phyloP scores from a whole-genome alignment of 1,140 invertebrate genomes.

The Callitettix versicolor region DNA sequence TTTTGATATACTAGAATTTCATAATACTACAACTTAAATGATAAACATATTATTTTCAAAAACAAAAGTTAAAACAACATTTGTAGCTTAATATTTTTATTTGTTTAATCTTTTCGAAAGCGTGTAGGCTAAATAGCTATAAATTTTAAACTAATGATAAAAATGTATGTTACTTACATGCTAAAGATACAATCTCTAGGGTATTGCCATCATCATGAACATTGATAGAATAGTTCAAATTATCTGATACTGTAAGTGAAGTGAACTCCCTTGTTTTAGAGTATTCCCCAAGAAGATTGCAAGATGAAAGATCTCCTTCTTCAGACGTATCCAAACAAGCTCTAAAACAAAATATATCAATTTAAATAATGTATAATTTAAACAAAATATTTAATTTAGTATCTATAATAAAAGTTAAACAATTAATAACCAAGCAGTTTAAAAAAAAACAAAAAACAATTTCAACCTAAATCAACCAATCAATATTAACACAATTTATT shows the following conservation, averaged over 20 bases:
- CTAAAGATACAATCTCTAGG: slow-evolving; percentile 86
- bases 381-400: neutral
- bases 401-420: neutral
- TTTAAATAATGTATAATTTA: too few relatives aligned
- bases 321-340: slow-evolving; percentile 82
- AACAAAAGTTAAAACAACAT: too few relatives aligned
- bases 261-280: slow-evolving; percentile 67
- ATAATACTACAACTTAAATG: too few relatives aligned
- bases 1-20: too few relatives aligned
- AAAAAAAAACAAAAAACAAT: too few relatives aligned
- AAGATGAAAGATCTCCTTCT: slow-evolving; percentile 63
- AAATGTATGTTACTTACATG: slow-evolving; percentile 55
- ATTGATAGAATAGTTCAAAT: slow-evolving; percentile 85
- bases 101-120: too few relatives aligned
- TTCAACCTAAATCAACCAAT: too few relatives aligned
- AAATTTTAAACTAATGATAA: neutral
- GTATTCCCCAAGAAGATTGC: slow-evolving; percentile 76
- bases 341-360: slow-evolving; percentile 35
- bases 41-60: too few relatives aligned
- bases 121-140: too few relatives aligned
- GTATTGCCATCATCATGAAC: slow-evolving; percentile 86
- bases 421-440: neutral
- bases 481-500: too few relatives aligned
- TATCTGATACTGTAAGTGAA: slow-evolving; percentile 62
- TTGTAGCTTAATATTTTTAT: too few relatives aligned